Conservation (phyloP, 2,888 invertebrate genomes). For the Globia sparganii region DNA sequence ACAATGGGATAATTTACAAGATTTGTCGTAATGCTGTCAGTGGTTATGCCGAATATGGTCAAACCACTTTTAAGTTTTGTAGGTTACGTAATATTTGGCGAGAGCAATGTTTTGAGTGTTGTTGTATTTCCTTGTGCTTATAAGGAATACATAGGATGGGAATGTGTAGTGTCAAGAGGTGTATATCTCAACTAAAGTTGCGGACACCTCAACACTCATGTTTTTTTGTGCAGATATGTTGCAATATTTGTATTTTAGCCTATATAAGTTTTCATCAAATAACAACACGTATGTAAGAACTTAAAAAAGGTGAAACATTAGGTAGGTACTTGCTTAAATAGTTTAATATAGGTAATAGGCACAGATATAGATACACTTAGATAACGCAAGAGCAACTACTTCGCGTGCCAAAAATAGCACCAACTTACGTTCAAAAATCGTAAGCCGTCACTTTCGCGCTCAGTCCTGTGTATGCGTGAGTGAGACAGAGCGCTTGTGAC, state of each 20-base stretch:
- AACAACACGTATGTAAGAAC: background rate
- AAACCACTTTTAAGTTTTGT: conserved; percentile 40
- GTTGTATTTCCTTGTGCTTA: conserved; percentile 9
- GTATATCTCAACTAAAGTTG: background rate
- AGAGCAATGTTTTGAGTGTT: background rate
- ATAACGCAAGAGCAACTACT: no score
- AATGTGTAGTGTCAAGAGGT: background rate
- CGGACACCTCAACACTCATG: background rate
- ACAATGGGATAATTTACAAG: conserved; percentile 67
- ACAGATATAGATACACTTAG: no score
- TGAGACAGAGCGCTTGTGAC: no score
- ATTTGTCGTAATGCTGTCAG: conserved; percentile 44
- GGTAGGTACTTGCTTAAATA: background rate
- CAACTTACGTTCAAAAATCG: no score
- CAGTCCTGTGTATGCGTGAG: no score
- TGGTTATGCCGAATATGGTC: conserved; percentile 49
- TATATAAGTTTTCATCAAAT: background rate
- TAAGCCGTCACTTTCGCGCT: no score
- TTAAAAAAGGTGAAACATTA: background rate
- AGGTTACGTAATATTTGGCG: conserved; percentile 24
- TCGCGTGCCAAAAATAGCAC: no score
- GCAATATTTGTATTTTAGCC: background rate
- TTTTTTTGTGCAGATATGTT: background rate
- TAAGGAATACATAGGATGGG: background rate
- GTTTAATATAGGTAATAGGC: background rate